phyloP scores from a whole-genome alignment of 2,888 invertebrate species.

The Tetheella fluctuosa region DNA sequence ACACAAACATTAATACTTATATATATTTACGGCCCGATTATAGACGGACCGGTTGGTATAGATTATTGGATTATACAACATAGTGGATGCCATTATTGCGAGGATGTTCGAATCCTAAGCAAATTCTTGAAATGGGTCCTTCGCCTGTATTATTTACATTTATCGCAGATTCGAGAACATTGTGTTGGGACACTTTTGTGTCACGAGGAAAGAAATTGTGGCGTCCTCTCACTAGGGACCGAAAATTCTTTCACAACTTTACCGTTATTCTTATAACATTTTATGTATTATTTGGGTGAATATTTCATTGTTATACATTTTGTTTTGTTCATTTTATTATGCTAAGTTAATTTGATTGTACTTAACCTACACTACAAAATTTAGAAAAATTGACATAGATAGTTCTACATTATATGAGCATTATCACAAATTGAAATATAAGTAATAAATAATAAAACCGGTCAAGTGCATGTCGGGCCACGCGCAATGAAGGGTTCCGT shows the following conservation, averaged over 20 bases:
- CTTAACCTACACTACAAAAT: too few species aligned
- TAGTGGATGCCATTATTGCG: background rate
- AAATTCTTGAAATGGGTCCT: conserved; percentile 61
- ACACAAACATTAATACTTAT: too few species aligned
- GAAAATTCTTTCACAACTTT: conserved; percentile 28
- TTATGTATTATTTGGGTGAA: conserved; percentile 14
- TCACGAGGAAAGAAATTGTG: conserved; percentile 46
- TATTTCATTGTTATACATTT: background rate
- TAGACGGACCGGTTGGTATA: too few species aligned
- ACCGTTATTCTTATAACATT: conserved; percentile 13
- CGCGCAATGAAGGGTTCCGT: too few species aligned
- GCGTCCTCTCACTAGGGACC: conserved; percentile 32
- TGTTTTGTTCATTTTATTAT: background rate
- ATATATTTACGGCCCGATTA: too few species aligned
- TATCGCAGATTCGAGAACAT: conserved; percentile 57
- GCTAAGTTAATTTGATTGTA: background rate
- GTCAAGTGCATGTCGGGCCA: too few species aligned
- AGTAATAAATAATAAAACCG: too few species aligned
- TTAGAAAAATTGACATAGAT: too few species aligned
- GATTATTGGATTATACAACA: background rate
- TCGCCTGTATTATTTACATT: conserved; percentile 62
- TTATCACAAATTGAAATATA: too few species aligned
- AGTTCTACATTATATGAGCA: too few species aligned
- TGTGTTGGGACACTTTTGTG: conserved; percentile 50
- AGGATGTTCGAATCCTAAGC: conserved; percentile 53